phyloP scores from a whole-genome alignment of 2,888 invertebrate genomes.

The Drosophila peninsularis region DNA sequence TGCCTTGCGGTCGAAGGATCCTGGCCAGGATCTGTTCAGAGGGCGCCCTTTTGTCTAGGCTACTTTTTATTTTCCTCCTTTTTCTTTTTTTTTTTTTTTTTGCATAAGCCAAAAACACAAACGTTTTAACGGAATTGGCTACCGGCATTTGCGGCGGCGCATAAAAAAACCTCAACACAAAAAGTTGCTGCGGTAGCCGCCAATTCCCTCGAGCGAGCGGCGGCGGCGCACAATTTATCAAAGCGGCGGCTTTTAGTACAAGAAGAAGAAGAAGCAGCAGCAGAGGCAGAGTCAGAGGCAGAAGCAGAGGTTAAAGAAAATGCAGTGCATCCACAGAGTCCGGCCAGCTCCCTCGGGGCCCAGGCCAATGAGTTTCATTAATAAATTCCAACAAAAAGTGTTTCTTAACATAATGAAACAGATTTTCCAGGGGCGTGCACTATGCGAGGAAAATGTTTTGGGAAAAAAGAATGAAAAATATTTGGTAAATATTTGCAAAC shows the following conservation, averaged over 20 bases:
- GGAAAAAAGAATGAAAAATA: constrained; percentile 64
- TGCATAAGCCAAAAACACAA: constrained; percentile 54
- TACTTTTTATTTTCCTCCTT: constrained; percentile 5
- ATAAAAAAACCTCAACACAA: constrained; percentile 16
- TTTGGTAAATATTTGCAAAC: constrained; percentile 80
- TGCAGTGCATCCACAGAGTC: constrained; percentile 50
- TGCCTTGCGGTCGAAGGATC: constrained; percentile 57
- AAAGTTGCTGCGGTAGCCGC: constrained; percentile 62
- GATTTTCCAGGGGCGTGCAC: constrained; percentile 58
- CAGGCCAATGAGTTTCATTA: constrained; percentile 75
- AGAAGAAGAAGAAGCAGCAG: background rate
- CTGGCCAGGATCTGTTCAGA: constrained; percentile 15
- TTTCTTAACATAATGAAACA: constrained; percentile 8
- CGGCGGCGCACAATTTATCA: constrained; percentile 72
- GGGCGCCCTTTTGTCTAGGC: constrained; percentile 32
- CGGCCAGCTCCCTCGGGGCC: constrained; percentile 55
- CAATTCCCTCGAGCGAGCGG: constrained; percentile 53
- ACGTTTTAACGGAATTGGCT: constrained; percentile 77
- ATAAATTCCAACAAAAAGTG: constrained; percentile 70
- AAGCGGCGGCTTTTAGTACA: constrained; percentile 51
- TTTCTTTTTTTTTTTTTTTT: constrained; percentile 6
- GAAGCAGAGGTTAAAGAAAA: constrained; percentile 37
- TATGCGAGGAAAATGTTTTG: constrained; percentile 46
- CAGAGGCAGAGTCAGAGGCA: background rate
- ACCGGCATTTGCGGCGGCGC: constrained; percentile 50